Evolutionary conservation across 2,113 vertebrate species (phyloP), one percentile per base, ranked within the genome.

Genomic region (Alces alces): DNA sequence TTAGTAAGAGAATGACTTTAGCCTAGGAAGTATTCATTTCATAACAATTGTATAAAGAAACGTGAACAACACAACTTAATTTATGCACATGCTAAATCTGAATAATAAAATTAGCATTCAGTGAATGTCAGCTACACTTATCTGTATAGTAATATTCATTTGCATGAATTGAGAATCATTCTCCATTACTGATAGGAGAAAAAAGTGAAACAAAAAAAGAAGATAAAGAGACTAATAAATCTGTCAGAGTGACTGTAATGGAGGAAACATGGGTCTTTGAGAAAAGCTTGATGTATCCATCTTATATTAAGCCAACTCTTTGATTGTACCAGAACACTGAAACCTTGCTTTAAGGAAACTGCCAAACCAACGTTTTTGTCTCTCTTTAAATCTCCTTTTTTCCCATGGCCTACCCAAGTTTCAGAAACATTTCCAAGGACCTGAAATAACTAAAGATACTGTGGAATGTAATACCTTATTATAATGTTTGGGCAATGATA

Each of bases 91-190:
- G 94, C n/a, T 96, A 96, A 98, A 95, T 97, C 78, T 94, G 94
- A 98, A 97, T 97, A 97, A 97, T 97, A 95, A 96, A 98, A 97
- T 98, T 94, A 97, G 88, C 89, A 98, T 96, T 97, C 95, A 95
- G 84, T 91, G 93, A 97, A 93, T 98, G 97, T 97, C 95, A 98
- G 86, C 80, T 97, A 80, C 45, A 97, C 91, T 98, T 98, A 97
- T 97, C 94, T 97, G 93, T 95, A 95, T 87, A 97, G 91, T 98
- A 98, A 93, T 96, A 97, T 96, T 97, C 93, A 98, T 97, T 98
- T 96, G 91, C 98, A 98, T 97, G 92, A 97, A 97, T 89, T 96
- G 70, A 93, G 93, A 97, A 86, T 96, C 64, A 96, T 92, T 96
- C 58, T 89, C 95, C 58, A 95, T 93, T 97, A 97, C 61, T 98